phyloP scores from a whole-genome alignment of 2,888 invertebrate species.

The Thymelicus acteon region DNA sequence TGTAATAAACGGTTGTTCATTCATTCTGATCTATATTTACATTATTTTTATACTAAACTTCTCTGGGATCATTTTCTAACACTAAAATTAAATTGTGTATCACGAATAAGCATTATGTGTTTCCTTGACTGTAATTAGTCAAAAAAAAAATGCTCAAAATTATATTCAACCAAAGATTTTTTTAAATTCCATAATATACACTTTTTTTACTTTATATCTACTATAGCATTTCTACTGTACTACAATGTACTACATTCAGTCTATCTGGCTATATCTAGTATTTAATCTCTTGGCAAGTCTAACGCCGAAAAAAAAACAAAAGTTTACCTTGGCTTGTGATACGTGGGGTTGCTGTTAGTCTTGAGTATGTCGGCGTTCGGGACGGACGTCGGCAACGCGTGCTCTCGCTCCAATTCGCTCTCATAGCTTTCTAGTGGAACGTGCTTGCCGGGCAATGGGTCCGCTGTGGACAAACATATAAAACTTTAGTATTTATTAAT shows the following conservation, averaged over 20 bases:
- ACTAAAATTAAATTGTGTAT: no score
- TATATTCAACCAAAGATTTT: no score
- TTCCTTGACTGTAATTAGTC: no score
- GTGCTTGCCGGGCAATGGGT: constrained; percentile 83
- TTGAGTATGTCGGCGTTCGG: constrained; percentile 92
- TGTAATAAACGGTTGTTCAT: neutral
- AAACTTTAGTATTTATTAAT: constrained; percentile 33
- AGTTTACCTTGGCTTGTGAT: constrained; percentile 88
- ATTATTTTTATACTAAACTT: neutral
- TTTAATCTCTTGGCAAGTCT: no score
- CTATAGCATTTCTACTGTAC: no score
- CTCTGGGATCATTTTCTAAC: no score
- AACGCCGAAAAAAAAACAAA: constrained; percentile 22
- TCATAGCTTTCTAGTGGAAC: constrained; percentile 86
- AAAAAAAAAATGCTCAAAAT: no score
- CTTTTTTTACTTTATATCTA: no score
- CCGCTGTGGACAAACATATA: constrained; percentile 68
- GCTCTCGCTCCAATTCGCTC: constrained; percentile 89
- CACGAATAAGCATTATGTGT: no score
- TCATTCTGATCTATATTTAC: neutral
- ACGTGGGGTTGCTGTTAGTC: constrained; percentile 90
- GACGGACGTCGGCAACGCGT: constrained; percentile 90
- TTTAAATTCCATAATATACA: no score
- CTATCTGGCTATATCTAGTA: no score
- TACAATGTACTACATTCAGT: no score